phyloP scores from a whole-genome alignment of 2,888 invertebrate genomes.

The Sussaba pulchella region DNA sequence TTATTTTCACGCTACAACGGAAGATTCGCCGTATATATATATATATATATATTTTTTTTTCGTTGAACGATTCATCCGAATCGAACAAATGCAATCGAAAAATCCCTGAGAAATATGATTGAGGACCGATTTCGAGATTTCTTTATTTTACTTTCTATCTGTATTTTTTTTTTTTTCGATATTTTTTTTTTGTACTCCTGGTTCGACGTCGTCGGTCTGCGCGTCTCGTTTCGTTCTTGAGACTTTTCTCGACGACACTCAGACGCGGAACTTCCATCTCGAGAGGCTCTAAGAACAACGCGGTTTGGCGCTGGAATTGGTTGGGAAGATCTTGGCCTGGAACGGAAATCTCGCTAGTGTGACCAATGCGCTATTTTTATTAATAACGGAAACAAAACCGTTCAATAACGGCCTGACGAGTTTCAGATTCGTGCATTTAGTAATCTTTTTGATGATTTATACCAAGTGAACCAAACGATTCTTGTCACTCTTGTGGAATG shows the following conservation, averaged over 20 bases:
- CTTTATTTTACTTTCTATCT: background rate
- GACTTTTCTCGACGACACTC: constrained; percentile 20
- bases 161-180: background rate
- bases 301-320: background rate
- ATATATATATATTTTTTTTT: constrained; percentile 6
- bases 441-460: too few species aligned
- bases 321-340: too few species aligned
- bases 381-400: too few species aligned
- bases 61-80: constrained; percentile 16
- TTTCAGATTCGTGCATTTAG: too few species aligned
- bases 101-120: constrained; percentile 3
- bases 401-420: too few species aligned
- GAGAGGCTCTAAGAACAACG: constrained; percentile 19
- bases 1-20: constrained; percentile 62
- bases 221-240: background rate
- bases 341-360: too few species aligned
- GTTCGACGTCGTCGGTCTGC: background rate
- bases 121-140: background rate
- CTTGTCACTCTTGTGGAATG: too few species aligned
- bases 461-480: too few species aligned
- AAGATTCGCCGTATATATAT: constrained; percentile 11
- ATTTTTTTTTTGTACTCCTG: background rate
- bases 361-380: too few species aligned
- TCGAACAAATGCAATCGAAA: background rate
- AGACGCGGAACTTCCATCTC: background rate